phyloP scores from a whole-genome alignment of 2,113 vertebrate species.

The Odocoileus hemionus region DNA sequence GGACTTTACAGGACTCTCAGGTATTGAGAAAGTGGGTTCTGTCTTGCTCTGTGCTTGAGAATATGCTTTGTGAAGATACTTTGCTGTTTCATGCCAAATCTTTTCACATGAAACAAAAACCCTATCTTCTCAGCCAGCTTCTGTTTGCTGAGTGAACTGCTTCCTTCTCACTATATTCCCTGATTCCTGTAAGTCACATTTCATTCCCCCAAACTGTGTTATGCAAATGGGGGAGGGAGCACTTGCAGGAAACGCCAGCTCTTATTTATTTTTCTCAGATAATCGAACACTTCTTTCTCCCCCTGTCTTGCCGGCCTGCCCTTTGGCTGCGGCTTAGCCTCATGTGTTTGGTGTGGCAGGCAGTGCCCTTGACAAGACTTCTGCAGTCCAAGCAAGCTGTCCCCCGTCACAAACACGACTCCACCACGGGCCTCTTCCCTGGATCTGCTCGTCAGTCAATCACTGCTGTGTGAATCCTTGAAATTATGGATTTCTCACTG shows the following conservation, averaged over 20 bases:
- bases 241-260: background rate
- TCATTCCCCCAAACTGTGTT: background rate
- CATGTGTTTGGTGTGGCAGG: background rate
- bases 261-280: background rate
- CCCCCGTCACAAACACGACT: background rate
- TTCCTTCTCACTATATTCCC: background rate
- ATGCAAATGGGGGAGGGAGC: background rate
- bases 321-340: background rate
- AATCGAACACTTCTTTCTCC: background rate
- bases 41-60: background rate
- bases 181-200: background rate
- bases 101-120: background rate
- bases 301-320: background rate
- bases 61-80: background rate
- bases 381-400: too few relatives aligned
- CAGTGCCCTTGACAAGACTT: background rate
- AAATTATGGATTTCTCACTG: background rate
- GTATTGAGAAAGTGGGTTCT: background rate
- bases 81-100: background rate
- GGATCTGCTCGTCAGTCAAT: background rate
- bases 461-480: background rate
- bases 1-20: rapidly evolving
- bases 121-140: background rate
- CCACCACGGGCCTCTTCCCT: background rate
- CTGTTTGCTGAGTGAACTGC: background rate